Evolutionary conservation across 2,113 vertebrate genomes (phyloP), one percentile per base, ranked within the genome.

Genomic region (Sporophila hypoxantha): DNA sequence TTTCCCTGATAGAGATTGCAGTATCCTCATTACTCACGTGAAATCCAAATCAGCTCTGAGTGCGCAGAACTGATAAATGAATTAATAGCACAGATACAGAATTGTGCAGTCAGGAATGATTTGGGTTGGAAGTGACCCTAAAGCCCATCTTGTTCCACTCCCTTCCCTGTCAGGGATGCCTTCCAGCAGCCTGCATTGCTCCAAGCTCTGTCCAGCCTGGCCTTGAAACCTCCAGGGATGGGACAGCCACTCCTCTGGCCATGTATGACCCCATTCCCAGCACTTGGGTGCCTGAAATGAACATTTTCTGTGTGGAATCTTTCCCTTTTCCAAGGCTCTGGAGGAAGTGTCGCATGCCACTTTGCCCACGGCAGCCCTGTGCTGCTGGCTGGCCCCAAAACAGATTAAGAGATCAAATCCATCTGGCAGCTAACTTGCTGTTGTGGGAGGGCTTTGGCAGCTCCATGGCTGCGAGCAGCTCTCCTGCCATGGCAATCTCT

Each of bases 401-500:
- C 61, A 74, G 77, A 80, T 88, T 89, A 93, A 94, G 82, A 93
- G 92, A 71, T 93, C 76, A 80, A 92, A 95, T 95, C 94, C 94
- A 94, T 82, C 73, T 91, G 93, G 91, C 95, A 91, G 80, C 65
- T 90, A 30, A 0, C 64, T 94, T 17, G 55, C 85, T 88, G 87
- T 79, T 12, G 46, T 37, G 61, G 89, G 74, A 50, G 52, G 65
- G 73, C 57, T 88, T 89, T 67, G 80, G 82, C 94, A 86, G 76
- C 32, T 3, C 87, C 3, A 7, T 44, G 88, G 76, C 75, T 76
- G 76, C 1, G 14, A 55, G 62, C 17, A 2, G 83, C 76, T 92
- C 90, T 81, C 81, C 73, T 78, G 75, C 94, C 4, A 5, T 2
- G 66, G 69, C 69, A 56, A 94, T 96, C 70, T 80, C 76, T 85